A percentile compares a stretch with the other conserved stretches of the same genome.
These are phyloP conservation scores for Lasioglossum pauxillum DNA, from an alignment of 2,888 invertebrate species.

Conservation along the genomic window DNA sequence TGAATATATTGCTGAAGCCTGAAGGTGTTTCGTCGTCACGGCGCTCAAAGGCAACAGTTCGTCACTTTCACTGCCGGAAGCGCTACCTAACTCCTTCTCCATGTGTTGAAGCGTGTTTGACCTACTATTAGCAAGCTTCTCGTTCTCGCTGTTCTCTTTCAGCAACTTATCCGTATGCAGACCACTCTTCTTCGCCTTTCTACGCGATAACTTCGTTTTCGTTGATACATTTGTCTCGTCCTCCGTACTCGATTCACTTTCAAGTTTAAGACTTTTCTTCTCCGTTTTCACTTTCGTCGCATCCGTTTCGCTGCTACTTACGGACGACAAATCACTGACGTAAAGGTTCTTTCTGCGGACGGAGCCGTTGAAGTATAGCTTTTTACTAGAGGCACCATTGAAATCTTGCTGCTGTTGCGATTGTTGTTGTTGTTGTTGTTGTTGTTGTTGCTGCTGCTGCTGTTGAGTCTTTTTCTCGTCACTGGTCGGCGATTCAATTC, in stretches of 20 bases:
- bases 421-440: constrained; percentile 37
- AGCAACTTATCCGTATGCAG: constrained; percentile 84
- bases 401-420: constrained; percentile 84
- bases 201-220: constrained; percentile 64
- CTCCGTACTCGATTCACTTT: constrained; percentile 87
- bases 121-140: constrained; percentile 75
- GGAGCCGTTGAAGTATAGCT: constrained; percentile 91
- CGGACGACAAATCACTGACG: constrained; percentile 87
- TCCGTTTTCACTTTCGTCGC: constrained; percentile 64
- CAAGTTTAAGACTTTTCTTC: constrained; percentile 77
- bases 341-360: constrained; percentile 88
- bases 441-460: constrained; percentile 34
- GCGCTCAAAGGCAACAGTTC: constrained; percentile 89
- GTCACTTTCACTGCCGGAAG: constrained; percentile 92
- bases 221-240: constrained; percentile 84
- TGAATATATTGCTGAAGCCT: constrained; percentile 92
- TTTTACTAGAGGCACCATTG: constrained; percentile 89
- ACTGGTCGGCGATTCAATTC: constrained; percentile 86
- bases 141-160: constrained; percentile 82
- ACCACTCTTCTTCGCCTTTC: constrained; percentile 78
- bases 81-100: constrained; percentile 90
- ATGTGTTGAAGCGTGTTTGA: constrained; percentile 89
- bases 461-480: constrained; percentile 86
- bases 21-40: constrained; percentile 76
- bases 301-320: constrained; percentile 85